A percentile compares a stretch with the other conserved stretches of the same genome.
phyloP scores from a whole-genome alignment of 1,140 invertebrate genomes.

The Fopius arisanus region DNA sequence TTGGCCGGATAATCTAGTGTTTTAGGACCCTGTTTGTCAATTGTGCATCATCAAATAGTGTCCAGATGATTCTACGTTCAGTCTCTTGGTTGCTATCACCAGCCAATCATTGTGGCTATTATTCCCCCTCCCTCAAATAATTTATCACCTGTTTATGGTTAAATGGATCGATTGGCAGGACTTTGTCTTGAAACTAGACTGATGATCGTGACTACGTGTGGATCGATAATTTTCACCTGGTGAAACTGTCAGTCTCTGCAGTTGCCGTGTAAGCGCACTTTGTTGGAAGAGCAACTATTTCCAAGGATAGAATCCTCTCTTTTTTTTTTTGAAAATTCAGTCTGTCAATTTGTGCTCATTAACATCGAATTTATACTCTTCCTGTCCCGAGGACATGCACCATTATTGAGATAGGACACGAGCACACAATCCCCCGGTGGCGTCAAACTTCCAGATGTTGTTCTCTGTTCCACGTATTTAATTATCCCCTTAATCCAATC shows the following conservation, averaged over 20 bases:
- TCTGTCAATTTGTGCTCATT: not conserved
- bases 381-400: not conserved
- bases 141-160: not conserved
- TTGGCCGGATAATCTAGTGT: not conserved
- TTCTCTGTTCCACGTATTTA: not conserved
- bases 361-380: not conserved
- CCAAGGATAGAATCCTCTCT: not conserved
- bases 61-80: constrained; percentile 26
- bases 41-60: not conserved
- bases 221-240: not conserved
- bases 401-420: not conserved
- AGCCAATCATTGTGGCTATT: constrained; percentile 4
- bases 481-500: not conserved
- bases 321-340: not conserved
- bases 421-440: not conserved
- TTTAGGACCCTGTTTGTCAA: constrained; percentile 1
- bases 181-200: not conserved
- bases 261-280: constrained; percentile 4
- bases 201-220: not conserved
- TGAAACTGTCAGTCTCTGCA: not conserved
- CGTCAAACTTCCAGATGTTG: not conserved
- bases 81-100: constrained; percentile 34
- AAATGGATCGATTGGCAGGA: not conserved
- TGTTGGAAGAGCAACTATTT: not conserved
- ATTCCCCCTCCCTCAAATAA: not conserved